Base-by-base conservation (phyloP, 2,797 vertebrate genomes). In the Ptychadena robeensis region DNA sequence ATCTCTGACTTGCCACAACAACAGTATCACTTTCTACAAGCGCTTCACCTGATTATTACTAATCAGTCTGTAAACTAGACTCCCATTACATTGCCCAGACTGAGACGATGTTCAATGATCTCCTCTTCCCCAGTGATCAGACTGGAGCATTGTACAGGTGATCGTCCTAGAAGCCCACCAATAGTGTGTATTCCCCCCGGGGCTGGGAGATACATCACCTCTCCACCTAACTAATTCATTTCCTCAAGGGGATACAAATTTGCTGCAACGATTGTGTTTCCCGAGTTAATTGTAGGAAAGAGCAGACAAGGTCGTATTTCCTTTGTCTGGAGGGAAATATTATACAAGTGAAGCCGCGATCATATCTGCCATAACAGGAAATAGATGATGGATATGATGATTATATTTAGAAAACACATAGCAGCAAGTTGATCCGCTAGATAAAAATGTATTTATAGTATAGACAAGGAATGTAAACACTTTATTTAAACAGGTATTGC, bases 311-410 rank as follows among this genome's bases (percentile, higher is more conserved):
- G 73, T 61, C 59, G 28, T 12, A 25, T 61, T 12, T 25, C 73
- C 25, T 1, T 75, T 75, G 57, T 75, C 14, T 75, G 25, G 0
- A 38, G 57, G 72, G 57, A 63, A 75, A 63, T 63, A 37, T 74
- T 66, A 66, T 66, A 35, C 74, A 9, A 18, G 35, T 25, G 61
- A 63, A 27, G n/a, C 27, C 59, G 11, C 25, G 28, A 12, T n/a
- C 6, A 1, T 12, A 27, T 28, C 31, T 77, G 64, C 30, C 40
- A 22, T 66, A 30, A 48, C 63, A 77, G 74, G 61, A 77, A 65
- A 48, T 66, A n/a, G 40, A 27, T 40, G 64, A 77, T 66, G 38
- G 15, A 12, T 31, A 31, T 30, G 59, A 75, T 38, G 59, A 37
- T 65, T 35, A 34, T 64, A 35, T 76, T 64, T 76, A 44, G 73